phyloP scores from a whole-genome alignment of 1,140 invertebrate genomes.

The Manduca sexta region DNA sequence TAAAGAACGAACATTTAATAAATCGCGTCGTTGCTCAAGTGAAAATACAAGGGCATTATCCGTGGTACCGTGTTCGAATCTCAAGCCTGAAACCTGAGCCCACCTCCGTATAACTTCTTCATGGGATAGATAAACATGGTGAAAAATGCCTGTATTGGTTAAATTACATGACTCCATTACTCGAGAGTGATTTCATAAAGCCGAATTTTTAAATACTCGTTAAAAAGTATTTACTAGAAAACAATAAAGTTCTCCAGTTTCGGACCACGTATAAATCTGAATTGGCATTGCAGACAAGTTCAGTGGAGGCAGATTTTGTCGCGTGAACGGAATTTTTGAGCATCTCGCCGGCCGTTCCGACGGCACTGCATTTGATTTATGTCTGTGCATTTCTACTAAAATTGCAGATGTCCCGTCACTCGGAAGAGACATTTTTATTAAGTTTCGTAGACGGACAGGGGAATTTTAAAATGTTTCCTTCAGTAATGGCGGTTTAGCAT shows the following conservation, averaged over 20 bases:
- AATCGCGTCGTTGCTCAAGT: conserved; percentile 1
- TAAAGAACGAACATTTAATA: conserved; percentile 11
- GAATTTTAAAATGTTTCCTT: too few relatives aligned
- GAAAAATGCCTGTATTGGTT: too few relatives aligned
- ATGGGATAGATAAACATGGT: too few relatives aligned
- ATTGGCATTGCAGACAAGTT: conserved; percentile 22
- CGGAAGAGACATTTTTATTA: conserved; percentile 4
- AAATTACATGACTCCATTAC: too few relatives aligned
- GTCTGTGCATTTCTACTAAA: conserved; percentile 43
- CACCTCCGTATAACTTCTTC: too few relatives aligned
- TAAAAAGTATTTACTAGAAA: conserved; percentile 13
- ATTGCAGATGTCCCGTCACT: conserved; percentile 57
- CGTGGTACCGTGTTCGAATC: too few relatives aligned
- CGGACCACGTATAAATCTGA: conserved; percentile 27
- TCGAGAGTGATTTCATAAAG: conserved; percentile 1
- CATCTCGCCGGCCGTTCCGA: conserved; percentile 25
- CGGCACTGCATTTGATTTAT: conserved; percentile 53
- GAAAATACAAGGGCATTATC: conserved; percentile 1
- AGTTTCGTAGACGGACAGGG: background rate
- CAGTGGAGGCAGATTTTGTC: conserved; percentile 34
- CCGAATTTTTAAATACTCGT: too few relatives aligned
- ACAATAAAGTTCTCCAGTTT: conserved; percentile 20
- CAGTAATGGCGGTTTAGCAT: too few relatives aligned
- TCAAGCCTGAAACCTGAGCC: too few relatives aligned
- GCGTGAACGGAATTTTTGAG: conserved; percentile 51